Base-by-base conservation (phyloP, 2,888 invertebrate species). In the Cosmorhoe ocellata region DNA sequence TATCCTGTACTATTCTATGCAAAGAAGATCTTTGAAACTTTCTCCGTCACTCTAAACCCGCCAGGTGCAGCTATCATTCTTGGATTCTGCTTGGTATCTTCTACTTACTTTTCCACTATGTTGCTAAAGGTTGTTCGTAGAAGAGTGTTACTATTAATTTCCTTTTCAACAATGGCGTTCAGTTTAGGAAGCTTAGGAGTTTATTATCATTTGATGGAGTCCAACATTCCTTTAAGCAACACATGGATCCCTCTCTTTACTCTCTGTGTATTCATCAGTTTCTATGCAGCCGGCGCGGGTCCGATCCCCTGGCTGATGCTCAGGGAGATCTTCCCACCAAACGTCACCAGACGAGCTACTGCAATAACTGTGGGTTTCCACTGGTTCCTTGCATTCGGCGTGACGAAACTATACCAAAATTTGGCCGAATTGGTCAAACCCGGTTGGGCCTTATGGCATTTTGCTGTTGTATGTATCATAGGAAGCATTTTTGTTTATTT, bases 291-390 rank as follows among this genome's bases (percentile, higher is more conserved):
- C 14, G 95, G 95, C 0, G 92, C 92, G 12, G 95, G 94, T 0
- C 94, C 94, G 0, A 92, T 95, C 18, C 95, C 95, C 0, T 94
- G 95, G 94, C 77, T 95, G 66, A 92, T 95, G 91, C 65, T 92
- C 12, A 84, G 94, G 37, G 94, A 95, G 74, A 87, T 95, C 31
- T 93, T 95, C 62, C 90, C 95, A 4, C 75, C 91, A 0, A 90
- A 93, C 53, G 91, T 92, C 0, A 93, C 92, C 39, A 92, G 91
- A 34, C 71, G 92, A 47, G 95, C 95, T 0, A 92, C 93, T 22
- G 93, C 94, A 0, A 82, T 94, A n/a, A 92, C 94, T 0, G 93
- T 93, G 2, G 91, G 93, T 8, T 88, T 92, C 42, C 95, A 94
- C 64, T 95, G 95, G 95, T 81, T 91, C 9, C 75, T 93, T n/a